Conservation (phyloP, 2,888 invertebrate genomes). For the Tortricodes alternella region DNA sequence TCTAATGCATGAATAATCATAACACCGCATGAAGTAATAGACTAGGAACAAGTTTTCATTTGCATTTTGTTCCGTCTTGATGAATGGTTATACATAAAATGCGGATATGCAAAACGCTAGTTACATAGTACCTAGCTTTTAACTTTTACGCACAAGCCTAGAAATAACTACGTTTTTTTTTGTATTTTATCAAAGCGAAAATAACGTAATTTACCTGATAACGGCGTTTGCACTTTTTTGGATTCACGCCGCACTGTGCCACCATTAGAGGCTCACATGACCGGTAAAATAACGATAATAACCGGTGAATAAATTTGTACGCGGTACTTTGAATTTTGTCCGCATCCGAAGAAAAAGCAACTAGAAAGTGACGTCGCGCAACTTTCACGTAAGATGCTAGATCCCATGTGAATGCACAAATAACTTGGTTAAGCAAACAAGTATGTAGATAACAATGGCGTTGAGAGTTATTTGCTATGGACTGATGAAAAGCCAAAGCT, state of each 20-base stretch:
- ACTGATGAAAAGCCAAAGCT: conserved; percentile 34
- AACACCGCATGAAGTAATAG: conserved; percentile 11
- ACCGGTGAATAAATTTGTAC: conserved; percentile 32
- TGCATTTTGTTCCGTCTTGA: conserved; percentile 19
- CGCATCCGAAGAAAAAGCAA: conserved; percentile 30
- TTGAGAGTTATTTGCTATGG: conserved; percentile 31
- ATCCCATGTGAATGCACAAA: conserved; percentile 42
- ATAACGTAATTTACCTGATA: too few relatives aligned
- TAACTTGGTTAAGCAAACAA: conserved; percentile 30
- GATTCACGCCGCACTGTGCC: conserved; percentile 1
- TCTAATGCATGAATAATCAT: conserved; percentile 32
- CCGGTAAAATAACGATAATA: conserved; percentile 21
- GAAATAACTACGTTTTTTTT: neutral
- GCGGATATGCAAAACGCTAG: conserved; percentile 10
- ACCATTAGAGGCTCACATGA: conserved; percentile 13
- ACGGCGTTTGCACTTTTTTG: neutral
- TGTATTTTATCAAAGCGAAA: too few relatives aligned
- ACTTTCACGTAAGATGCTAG: conserved; percentile 25
- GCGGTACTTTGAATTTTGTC: conserved; percentile 2
- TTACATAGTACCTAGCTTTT: too few relatives aligned
- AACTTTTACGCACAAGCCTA: neutral
- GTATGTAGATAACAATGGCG: conserved; percentile 36
- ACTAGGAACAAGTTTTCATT: conserved; percentile 16
- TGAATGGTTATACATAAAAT: conserved; percentile 20
- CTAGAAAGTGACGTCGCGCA: conserved; percentile 35